phyloP scores from a whole-genome alignment of 2,888 invertebrate genomes.

The Zonitis immaculata region DNA sequence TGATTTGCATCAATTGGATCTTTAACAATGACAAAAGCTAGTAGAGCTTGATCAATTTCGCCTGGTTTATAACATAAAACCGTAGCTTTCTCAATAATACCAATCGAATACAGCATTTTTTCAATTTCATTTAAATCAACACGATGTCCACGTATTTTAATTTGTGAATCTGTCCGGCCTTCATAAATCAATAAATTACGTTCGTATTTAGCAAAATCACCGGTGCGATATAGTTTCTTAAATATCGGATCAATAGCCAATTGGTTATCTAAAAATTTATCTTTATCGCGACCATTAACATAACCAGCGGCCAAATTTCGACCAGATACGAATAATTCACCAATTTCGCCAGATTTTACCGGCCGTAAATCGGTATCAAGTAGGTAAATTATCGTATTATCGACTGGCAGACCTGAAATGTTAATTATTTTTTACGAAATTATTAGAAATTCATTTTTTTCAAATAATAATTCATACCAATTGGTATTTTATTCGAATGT shows the following conservation, averaged over 20 bases:
- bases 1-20: slow-evolving; percentile 52
- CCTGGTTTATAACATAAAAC: slow-evolving; percentile 77
- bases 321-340: slow-evolving; percentile 80
- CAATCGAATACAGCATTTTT: slow-evolving; percentile 59
- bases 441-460: too few relatives aligned
- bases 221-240: slow-evolving; percentile 73
- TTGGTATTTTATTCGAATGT: slow-evolving; percentile 67
- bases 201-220: slow-evolving; percentile 72
- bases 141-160: slow-evolving; percentile 79
- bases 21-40: slow-evolving; percentile 59
- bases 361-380: slow-evolving; percentile 70
- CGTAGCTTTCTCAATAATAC: slow-evolving; percentile 68
- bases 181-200: slow-evolving; percentile 67
- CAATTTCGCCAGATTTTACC: slow-evolving; percentile 67
- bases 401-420: slow-evolving; percentile 63
- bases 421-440: not conserved
- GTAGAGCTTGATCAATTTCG: slow-evolving; percentile 64
- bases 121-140: slow-evolving; percentile 84
- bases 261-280: slow-evolving; percentile 72
- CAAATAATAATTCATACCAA: slow-evolving; percentile 57
- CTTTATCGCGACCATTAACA: slow-evolving; percentile 67
- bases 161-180: slow-evolving; percentile 80
- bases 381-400: slow-evolving; percentile 77
- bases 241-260: slow-evolving; percentile 64
- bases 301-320: slow-evolving; percentile 76